Base-by-base conservation (phyloP, 1,140 invertebrate genomes). In the Eupeodes corollae region DNA sequence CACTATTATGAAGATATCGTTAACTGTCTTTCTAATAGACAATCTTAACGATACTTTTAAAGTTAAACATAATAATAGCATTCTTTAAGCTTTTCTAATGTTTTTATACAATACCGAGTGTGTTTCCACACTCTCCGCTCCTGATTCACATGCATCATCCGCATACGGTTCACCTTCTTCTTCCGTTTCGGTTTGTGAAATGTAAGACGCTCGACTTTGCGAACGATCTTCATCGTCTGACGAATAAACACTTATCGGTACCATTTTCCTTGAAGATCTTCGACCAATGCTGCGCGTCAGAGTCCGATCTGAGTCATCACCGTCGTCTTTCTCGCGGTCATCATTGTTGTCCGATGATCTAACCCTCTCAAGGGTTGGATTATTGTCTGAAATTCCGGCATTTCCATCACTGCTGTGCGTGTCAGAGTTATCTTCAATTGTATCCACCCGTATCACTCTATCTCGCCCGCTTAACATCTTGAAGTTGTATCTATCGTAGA, bases 41-140 rank as follows among this genome's bases (percentile, higher is more conserved):
- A 34, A 34, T 10, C n/a, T 10, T 10, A 34, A 34, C 9, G n/a
- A 34, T 34, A 34, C 9, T 10, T 34, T 34, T 10, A n/a, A n/a
- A 10, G n/a, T 34, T 34, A 34, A 34, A 9, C 9, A 10, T 34
- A 10, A 34, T 34, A 34, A 34, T 10, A 10, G 33, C 21, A 26
- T 26, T 26, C 21, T 14, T 37, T 53, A 65, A 47, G 52, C 57
- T 43, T 67, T 81, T 52, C 70, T 69, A 61, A 73, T 80, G 72
- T 72, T 76, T 52, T 69, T 83, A 55, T 86, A 86, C 55, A 86
- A 84, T 3, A 87, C 84, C 13, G 84, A 86, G 70, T 88, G 84
- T 0, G 86, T 88, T 47, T 85, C 86, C 33, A 88, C 74, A 69
- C 85, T 88, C 59, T 88, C 86, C 6, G 82, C 85, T 2, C 85